Evolutionary conservation across 2,888 invertebrate species (phyloP), one percentile per base, ranked within the genome.

Genomic region (Stegana nigrithorax): DNA sequence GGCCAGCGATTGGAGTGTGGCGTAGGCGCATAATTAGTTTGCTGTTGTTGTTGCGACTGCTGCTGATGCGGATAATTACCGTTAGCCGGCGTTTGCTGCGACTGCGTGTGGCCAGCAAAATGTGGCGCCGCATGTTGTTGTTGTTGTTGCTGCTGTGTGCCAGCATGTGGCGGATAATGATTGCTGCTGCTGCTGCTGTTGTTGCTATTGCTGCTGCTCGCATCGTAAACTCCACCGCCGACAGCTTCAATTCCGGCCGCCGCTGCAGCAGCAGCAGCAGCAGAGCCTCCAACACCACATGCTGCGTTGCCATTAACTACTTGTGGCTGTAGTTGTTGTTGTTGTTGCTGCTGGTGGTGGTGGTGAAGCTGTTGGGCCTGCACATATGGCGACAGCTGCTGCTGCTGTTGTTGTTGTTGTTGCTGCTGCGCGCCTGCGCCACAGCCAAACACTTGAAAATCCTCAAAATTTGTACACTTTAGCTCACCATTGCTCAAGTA

Each of bases 401-500:
- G 67, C 29, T 63, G 69, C 42, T 62, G 62, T 27, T 66, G 71
- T 32, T 60, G 68, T 25, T 67, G 67, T 8, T 67, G 69, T 10
- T 68, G 67, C 42, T 67, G 66, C 55, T 68, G 60, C 65, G 65
- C 68, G 68, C 60, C 71, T 67, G 68, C 69, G 64, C 67, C 68
- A 23, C 73, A 69, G 60, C 76, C 83, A 73, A 81, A 83, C 57
- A 79, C 79, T 73, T 82, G 84, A 76, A 84, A 83, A 72, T 85
- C 85, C 64, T 85, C 85, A 70, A 85, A 80, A 62, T 83, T 78
- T 64, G 84, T 81, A 70, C 81, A 82, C 73, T 85, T 84, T 62
- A 84, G 78, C 68, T 85, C 85, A 67, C 85, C 85, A 78, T 85
- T 85, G 68, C 85, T 83, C 67, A 85, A 77, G 77, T 85, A 85